Evolutionary conservation across 2,797 vertebrate species (phyloP), one percentile per base, ranked within the genome.

Genomic region (Sorex maritimensis): DNA sequence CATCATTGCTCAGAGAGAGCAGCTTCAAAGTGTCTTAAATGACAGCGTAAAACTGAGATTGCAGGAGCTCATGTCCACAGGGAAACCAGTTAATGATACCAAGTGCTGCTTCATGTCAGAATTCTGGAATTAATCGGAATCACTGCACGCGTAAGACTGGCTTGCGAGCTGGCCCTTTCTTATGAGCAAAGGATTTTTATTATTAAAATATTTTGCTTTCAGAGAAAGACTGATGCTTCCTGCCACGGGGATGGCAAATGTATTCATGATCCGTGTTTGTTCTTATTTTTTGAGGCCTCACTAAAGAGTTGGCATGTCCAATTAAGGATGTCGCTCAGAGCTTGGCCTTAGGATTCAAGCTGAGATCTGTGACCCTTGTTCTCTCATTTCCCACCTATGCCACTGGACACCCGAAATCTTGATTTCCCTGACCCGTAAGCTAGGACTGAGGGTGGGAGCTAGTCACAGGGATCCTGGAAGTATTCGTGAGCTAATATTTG

Each of bases 171-270:
- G 69, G 55, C 23, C 69, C 81, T 82, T 82, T 86, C 74, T 73
- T 81, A 17, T 63, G 34, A 77, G 52, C 81, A 90, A 61, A 78
- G 44, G 41, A 46, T 61, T 52, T 96, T 89, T 86, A 68, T 80
- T 74, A 82, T 67, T 77, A 77, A 91, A 85, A 83, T 17, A 5
- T 55, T 75, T 91, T 83, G 44, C 72, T 81, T 80, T 88, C 82
- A 81, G 86, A 81, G 75, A 72, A 81, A 84, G 75, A 34, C 58
- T 34, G 63, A 61, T 49, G 11, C 82, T 80, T 74, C 75, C 38
- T 90, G 41, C 82, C 55, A 19, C 44, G 49, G 46, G 24, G 11
- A 14, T 68, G 41, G 90, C 71, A 81, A 1, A 14, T 24, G 24
- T 24, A 7, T 65, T 52, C 79, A 72, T 87, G 41, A n/a, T 67